phyloP scores from a whole-genome alignment of 1,140 invertebrate species.

The Aradophagus sp. region DNA sequence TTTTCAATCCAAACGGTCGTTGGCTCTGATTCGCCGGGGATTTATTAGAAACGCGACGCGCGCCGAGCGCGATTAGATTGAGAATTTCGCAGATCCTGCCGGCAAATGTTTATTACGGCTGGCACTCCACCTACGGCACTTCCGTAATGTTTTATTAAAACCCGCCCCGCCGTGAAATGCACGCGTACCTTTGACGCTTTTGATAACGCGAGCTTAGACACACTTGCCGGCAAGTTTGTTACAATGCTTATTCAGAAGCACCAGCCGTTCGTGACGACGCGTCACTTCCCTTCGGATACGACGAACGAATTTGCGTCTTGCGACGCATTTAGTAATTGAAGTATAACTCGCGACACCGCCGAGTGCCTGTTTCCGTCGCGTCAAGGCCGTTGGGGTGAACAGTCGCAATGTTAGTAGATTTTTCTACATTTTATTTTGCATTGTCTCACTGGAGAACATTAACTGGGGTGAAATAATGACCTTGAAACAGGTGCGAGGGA shows the following conservation, averaged over 20 bases:
- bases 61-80: conserved; percentile 28
- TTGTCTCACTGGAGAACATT: too few species aligned
- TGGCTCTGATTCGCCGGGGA: conserved; percentile 12
- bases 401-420: too few species aligned
- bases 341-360: conserved; percentile 9
- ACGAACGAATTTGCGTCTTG: conserved; percentile 20
- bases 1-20: conserved; percentile 13
- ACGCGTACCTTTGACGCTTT: conserved; percentile 31
- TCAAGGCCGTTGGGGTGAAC: too few species aligned
- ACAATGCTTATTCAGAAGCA: conserved; percentile 48
- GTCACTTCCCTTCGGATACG: conserved; percentile 25
- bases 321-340: conserved; percentile 38
- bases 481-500: too few species aligned
- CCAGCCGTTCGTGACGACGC: conserved; percentile 22
- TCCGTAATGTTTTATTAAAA: conserved; percentile 47
- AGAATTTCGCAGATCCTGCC: conserved; percentile 32
- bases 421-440: too few species aligned
- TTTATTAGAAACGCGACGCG: conserved; percentile 1
- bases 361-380: too few species aligned
- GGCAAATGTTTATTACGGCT: conserved; percentile 50
- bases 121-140: conserved; percentile 27
- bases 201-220: conserved; percentile 36
- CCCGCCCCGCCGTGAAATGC: conserved; percentile 39
- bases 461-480: too few species aligned
- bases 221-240: conserved; percentile 42